Conservation (phyloP, 2,113 vertebrate species). For the Crypturellus undulatus region DNA sequence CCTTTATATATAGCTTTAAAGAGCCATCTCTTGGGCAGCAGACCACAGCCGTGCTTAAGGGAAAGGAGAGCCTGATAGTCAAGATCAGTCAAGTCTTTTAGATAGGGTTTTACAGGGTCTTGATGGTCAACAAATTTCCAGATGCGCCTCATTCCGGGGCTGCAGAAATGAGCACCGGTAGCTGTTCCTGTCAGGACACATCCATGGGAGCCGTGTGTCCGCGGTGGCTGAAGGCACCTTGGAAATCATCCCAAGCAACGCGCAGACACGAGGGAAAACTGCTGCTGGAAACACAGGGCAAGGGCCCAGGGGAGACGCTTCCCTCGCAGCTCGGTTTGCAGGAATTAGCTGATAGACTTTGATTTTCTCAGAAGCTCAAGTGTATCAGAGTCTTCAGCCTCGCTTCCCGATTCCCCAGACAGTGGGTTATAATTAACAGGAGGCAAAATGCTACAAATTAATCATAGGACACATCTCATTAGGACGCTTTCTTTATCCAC, state of each 20-base stretch:
- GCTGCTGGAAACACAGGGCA: conserved; percentile 38
- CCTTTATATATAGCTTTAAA: neutral
- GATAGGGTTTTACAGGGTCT: conserved; percentile 74
- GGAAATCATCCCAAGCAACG: conserved; percentile 46
- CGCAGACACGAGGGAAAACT: neutral
- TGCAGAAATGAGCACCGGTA: conserved; percentile 75
- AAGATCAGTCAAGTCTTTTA: conserved; percentile 4
- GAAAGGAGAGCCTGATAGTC: neutral
- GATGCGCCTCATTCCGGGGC: conserved; percentile 80
- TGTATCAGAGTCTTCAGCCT: neutral
- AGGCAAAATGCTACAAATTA: conserved; percentile 53
- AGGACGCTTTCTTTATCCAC: conserved; percentile 2
- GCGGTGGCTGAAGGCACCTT: conserved; percentile 61
- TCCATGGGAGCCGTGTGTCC: conserved; percentile 73
- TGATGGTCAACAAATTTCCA: conserved; percentile 84
- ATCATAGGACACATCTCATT: conserved; percentile 44
- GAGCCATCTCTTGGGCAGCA: neutral
- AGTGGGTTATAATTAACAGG: conserved; percentile 34
- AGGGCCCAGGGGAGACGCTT: conserved; percentile 33
- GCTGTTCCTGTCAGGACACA: conserved; percentile 67
- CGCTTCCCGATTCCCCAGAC: neutral
- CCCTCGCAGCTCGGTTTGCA: neutral
- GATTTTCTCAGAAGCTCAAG: conserved; percentile 14
- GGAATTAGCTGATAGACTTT: conserved; percentile 34
- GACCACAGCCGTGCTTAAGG: neutral